These are phyloP conservation scores for Pollenia griseotomentosa DNA, from an alignment of 2,888 invertebrate genomes.

Conservation along the genomic window DNA sequence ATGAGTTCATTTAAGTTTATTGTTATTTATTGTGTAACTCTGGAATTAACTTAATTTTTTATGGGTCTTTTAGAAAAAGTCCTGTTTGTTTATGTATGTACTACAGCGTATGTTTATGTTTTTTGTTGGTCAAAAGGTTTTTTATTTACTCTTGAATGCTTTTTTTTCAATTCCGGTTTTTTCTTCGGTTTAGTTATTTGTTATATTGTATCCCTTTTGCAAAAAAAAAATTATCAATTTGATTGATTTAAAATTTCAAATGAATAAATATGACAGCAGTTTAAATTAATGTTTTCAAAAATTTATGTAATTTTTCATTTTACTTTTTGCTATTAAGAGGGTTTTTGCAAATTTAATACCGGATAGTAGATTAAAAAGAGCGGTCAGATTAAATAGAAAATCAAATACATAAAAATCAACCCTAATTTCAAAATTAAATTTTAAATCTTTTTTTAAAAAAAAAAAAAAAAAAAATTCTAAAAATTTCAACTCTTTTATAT, in stretches of 20 bases:
- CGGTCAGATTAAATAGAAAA: too few species aligned
- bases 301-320: background rate
- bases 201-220: background rate
- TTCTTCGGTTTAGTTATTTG: background rate
- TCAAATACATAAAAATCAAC: too few species aligned
- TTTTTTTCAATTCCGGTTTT: background rate
- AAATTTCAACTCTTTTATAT: too few species aligned
- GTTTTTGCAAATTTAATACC: too few species aligned
- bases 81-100: background rate
- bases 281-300: background rate
- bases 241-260: conserved; percentile 15
- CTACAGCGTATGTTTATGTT: background rate
- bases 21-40: background rate
- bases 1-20: background rate
- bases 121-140: background rate
- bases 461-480: too few species aligned
- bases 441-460: too few species aligned
- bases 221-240: background rate
- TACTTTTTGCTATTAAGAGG: background rate
- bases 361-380: too few species aligned
- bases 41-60: conserved; percentile 11
- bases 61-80: background rate
- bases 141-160: background rate
- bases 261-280: background rate
- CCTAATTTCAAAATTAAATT: too few species aligned